Conservation (phyloP, 2,888 invertebrate species). For the Saturnia pavonia region DNA sequence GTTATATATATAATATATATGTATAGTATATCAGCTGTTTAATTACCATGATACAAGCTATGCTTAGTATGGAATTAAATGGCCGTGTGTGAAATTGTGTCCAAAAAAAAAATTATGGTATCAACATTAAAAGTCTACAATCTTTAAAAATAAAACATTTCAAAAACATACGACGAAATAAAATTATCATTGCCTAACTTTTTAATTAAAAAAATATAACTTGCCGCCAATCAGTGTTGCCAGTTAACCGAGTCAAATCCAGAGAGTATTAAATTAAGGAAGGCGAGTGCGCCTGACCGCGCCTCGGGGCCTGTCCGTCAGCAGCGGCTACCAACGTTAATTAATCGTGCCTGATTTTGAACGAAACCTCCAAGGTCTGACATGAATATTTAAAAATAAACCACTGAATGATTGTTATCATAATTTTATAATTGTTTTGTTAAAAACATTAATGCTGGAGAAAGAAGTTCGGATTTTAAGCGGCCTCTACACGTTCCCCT, state of each 20-base stretch:
- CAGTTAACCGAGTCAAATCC: slow-evolving; percentile 23
- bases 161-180: slow-evolving; percentile 8
- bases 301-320: slow-evolving; percentile 41
- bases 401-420: neutral
- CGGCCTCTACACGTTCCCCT: too few relatives aligned
- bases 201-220: slow-evolving; percentile 14
- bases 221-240: slow-evolving; percentile 22
- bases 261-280: slow-evolving; percentile 17
- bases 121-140: too few relatives aligned
- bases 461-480: too few relatives aligned
- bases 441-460: neutral
- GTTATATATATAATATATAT: too few relatives aligned
- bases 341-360: slow-evolving; percentile 26
- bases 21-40: too few relatives aligned
- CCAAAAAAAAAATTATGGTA: too few relatives aligned
- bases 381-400: slow-evolving; percentile 3
- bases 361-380: slow-evolving; percentile 17
- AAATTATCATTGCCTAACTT: slow-evolving; percentile 1
- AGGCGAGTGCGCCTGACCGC: slow-evolving; percentile 29
- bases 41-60: too few relatives aligned
- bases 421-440: neutral
- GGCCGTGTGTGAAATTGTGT: too few relatives aligned
- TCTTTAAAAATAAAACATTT: too few relatives aligned
- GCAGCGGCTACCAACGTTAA: slow-evolving; percentile 23
- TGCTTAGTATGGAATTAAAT: too few relatives aligned